Evolutionary conservation across 2,113 vertebrate genomes (phyloP).

Genomic region (Perca flavescens): DNA sequence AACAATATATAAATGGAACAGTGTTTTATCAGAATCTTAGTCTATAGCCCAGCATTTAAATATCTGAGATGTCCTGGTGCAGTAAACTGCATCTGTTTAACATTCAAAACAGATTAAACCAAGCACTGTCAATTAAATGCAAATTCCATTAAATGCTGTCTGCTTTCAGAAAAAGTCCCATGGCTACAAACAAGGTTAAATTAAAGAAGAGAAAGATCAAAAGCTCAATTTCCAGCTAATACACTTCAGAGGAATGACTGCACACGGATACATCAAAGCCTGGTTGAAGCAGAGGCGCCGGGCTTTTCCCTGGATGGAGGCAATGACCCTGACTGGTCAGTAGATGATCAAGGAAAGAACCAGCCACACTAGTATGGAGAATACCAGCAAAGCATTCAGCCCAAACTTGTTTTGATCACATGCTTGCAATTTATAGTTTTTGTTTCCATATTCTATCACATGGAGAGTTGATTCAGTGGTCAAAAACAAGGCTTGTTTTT

Average conservation of each 20-base stretch:
- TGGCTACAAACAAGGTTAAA: slow-evolving; percentile 38
- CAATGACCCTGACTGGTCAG: slow-evolving; percentile 42
- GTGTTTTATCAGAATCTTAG: background rate
- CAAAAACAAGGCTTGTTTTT: background rate
- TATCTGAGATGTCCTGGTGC: background rate
- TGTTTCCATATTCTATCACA: background rate
- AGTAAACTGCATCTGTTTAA: slow-evolving; percentile 8
- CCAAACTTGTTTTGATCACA: background rate
- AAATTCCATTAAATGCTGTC: slow-evolving; percentile 7
- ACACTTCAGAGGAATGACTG: slow-evolving; percentile 35
- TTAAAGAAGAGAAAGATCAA: slow-evolving; percentile 60
- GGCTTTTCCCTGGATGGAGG: slow-evolving; percentile 26
- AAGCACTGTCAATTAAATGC: slow-evolving; percentile 31
- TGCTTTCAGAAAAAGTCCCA: slow-evolving; percentile 30
- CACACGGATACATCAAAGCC: slow-evolving; percentile 57
- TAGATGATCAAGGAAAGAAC: slow-evolving; percentile 40
- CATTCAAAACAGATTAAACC: slow-evolving; percentile 17
- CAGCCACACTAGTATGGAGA: background rate
- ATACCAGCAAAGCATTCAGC: background rate
- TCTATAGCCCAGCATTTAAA: background rate
- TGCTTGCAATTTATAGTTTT: background rate
- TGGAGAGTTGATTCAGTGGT: background rate
- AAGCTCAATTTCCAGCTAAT: slow-evolving; percentile 49
- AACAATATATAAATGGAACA: background rate
- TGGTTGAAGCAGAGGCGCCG: background rate